These are phyloP conservation scores for Pantherophis alleghaniensis DNA, from an alignment of 2,797 vertebrate genomes.

Conservation along the genomic window DNA sequence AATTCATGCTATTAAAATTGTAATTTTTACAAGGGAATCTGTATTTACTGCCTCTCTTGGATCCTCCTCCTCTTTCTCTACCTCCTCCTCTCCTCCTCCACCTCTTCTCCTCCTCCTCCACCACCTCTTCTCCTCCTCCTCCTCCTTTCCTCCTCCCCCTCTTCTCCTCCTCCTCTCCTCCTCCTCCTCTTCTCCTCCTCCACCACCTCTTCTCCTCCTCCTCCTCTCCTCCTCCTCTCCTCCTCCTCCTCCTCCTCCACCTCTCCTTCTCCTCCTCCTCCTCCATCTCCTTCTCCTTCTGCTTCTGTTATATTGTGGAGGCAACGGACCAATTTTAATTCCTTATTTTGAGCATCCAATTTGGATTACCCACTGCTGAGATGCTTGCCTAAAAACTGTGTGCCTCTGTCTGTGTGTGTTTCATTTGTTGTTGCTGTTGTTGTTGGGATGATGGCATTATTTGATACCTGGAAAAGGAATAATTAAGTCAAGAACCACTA, in stretches of 20 bases:
- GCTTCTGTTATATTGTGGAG: not conserved
- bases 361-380: not conserved
- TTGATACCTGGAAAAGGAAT: not conserved
- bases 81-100: too few species aligned
- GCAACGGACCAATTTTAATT: not conserved
- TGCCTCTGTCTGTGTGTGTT: not conserved
- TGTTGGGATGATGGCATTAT: not conserved
- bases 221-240: rapidly evolving
- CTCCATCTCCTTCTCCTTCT: not conserved
- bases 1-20: too few species aligned
- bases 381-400: not conserved
- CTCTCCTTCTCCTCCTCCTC: too few species aligned
- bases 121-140: too few species aligned
- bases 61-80: too few species aligned
- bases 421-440: not conserved
- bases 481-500: not conserved
- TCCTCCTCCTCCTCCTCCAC: not conserved
- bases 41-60: not conserved
- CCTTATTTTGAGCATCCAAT: not conserved
- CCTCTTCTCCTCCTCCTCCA: too few species aligned
- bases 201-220: not conserved
- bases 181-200: not conserved
- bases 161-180: not conserved
- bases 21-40: too few species aligned
- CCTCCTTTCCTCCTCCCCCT: rapidly evolving